Evolutionary conservation across 2,113 vertebrate species (phyloP).

Genomic region (Channa maculata): DNA sequence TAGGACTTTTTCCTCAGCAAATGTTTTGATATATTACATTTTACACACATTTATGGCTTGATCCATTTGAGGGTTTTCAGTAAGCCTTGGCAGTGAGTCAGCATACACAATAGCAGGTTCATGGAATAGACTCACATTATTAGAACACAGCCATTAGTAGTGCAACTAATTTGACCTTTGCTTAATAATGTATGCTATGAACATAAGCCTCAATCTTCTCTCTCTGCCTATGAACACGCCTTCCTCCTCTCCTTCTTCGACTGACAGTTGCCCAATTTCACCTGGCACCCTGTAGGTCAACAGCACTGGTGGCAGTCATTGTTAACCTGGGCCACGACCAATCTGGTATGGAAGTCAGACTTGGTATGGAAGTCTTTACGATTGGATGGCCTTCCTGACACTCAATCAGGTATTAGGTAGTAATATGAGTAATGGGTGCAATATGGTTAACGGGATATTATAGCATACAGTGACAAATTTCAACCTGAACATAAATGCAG

Average conservation of each 20-base stretch:
- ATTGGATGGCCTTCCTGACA: too few species aligned
- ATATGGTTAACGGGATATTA: not conserved
- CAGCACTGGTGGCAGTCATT: too few species aligned
- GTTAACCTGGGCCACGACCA: too few species aligned
- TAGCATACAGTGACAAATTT: not conserved
- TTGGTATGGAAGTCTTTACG: too few species aligned
- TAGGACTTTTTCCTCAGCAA: not conserved
- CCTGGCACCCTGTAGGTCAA: too few species aligned
- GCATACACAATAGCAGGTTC: not conserved
- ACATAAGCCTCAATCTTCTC: not conserved
- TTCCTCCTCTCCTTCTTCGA: too few species aligned
- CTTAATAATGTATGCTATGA: not conserved
- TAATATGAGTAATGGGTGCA: not conserved
- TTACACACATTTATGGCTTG: not conserved
- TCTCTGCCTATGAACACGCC: too few species aligned
- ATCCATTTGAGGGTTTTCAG: not conserved
- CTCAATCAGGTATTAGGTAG: not conserved
- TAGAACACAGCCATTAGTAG: not conserved
- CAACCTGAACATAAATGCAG: not conserved
- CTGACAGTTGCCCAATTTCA: too few species aligned
- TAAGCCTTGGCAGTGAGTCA: conserved; percentile 6
- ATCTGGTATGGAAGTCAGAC: too few species aligned
- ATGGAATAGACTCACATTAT: not conserved
- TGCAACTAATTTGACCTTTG: not conserved
- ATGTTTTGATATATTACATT: not conserved